These are phyloP conservation scores for Hydropsyche betteni DNA, from an alignment of 2,888 invertebrate genomes.

Conservation along the genomic window DNA sequence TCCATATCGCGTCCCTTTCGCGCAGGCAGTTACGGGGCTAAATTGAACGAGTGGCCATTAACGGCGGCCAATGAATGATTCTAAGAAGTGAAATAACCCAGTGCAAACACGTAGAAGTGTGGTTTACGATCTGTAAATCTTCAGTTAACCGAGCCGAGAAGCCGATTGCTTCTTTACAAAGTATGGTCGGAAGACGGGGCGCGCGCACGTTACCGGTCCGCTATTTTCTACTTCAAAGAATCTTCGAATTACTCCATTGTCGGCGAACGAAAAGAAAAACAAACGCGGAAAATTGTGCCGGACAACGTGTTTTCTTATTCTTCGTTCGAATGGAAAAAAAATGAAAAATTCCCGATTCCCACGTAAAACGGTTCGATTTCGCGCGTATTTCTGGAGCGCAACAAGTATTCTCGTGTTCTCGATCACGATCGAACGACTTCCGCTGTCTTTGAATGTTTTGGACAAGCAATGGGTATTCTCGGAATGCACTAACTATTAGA, in stretches of 20 bases:
- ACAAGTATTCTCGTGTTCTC: slow-evolving; percentile 5
- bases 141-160: slow-evolving; percentile 43
- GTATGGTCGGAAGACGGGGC: slow-evolving; percentile 27
- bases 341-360: too few species aligned
- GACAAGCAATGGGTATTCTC: slow-evolving; percentile 25
- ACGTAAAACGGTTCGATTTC: background rate
- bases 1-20: background rate
- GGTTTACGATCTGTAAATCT: slow-evolving; percentile 49
- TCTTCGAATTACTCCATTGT: background rate
- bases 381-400: background rate
- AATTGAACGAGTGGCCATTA: slow-evolving; percentile 28
- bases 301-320: too few species aligned
- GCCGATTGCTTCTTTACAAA: slow-evolving; percentile 41
- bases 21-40: slow-evolving; percentile 7
- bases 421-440: slow-evolving; percentile 10
- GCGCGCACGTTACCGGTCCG: slow-evolving; percentile 25
- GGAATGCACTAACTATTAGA: slow-evolving; percentile 26
- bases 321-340: too few species aligned
- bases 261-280: background rate
- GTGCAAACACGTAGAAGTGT: slow-evolving; percentile 42
- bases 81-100: slow-evolving; percentile 48
- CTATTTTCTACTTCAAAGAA: slow-evolving; percentile 28
- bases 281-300: too few species aligned
- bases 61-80: slow-evolving; percentile 37
- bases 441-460: slow-evolving; percentile 2